These are phyloP conservation scores for Eledone cirrhosa DNA, from an alignment of 2,888 invertebrate genomes.

Conservation along the genomic window DNA sequence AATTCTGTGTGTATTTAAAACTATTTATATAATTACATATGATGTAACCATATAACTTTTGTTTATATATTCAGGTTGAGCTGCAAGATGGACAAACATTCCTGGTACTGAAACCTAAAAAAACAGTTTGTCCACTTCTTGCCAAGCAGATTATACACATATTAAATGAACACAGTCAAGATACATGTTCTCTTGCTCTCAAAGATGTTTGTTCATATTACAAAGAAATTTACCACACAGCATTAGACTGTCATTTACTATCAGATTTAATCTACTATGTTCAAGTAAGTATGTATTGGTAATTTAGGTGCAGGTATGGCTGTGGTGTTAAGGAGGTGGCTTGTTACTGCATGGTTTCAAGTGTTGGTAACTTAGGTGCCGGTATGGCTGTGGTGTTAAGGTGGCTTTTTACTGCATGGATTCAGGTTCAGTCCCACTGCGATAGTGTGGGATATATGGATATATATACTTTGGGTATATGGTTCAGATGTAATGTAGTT, in stretches of 20 bases:
- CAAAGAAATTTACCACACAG: conserved; percentile 39
- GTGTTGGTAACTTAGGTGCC: no score
- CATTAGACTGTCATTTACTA: conserved; percentile 10
- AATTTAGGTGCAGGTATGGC: no score
- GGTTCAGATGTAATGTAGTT: no score
- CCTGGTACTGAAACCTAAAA: conserved; percentile 70
- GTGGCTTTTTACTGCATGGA: no score
- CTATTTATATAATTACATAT: no score
- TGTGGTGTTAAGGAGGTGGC: no score
- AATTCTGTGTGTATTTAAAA: no score
- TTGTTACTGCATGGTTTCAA: no score
- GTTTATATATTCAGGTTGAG: conserved; percentile 67
- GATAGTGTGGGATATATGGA: no score
- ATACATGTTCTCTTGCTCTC: conserved; percentile 63
- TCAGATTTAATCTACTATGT: conserved; percentile 52
- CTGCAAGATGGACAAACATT: conserved; percentile 63
- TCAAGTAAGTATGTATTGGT: conserved; percentile 43
- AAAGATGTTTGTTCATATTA: conserved; percentile 57
- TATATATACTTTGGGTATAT: no score
- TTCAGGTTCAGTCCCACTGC: no score
- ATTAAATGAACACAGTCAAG: conserved; percentile 71
- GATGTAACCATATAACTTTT: not conserved
- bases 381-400: no score
- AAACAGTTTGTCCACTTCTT: conserved; percentile 69
- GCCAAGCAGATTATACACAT: conserved; percentile 72